A percentile compares a stretch with the other conserved stretches of the same genome.
These are phyloP conservation scores for Epizoanthus stellaris DNA, from an alignment of 92 coral and sea anemone genomes.

Conservation along the genomic window DNA sequence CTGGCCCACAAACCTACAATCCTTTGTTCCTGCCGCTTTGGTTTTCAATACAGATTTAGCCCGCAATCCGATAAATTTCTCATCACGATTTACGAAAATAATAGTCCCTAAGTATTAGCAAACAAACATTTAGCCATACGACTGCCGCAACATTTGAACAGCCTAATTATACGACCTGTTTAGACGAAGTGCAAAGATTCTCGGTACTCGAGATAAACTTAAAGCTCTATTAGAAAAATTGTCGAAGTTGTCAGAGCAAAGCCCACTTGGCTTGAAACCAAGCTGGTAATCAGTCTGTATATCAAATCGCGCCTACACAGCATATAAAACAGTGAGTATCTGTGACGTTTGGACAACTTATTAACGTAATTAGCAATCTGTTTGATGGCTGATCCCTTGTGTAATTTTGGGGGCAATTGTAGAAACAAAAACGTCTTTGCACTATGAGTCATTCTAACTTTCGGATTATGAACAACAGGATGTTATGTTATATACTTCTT, in stretches of 20 bases:
- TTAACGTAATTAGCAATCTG: background rate
- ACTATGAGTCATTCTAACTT: too few relatives aligned
- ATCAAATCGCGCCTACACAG: background rate
- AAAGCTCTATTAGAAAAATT: background rate
- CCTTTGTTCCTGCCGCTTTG: constrained; percentile 39
- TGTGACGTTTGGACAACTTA: background rate
- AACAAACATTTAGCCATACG: constrained; percentile 16
- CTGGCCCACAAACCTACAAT: constrained; percentile 3
- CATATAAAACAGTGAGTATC: background rate
- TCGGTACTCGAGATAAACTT: background rate
- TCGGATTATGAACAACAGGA: too few relatives aligned
- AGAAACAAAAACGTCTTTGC: too few relatives aligned
- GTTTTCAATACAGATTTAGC: constrained; percentile 17
- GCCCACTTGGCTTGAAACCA: constrained; percentile 26
- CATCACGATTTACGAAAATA: constrained; percentile 20
- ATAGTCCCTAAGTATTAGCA: constrained; percentile 13
- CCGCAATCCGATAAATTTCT: constrained; percentile 15
- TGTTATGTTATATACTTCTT: too few relatives aligned
- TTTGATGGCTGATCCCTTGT: background rate
- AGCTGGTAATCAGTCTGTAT: constrained; percentile 7
- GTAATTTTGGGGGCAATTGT: too few relatives aligned
- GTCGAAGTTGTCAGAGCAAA: background rate
- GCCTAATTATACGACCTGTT: background rate
- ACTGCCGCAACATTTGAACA: constrained; percentile 15
- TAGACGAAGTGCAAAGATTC: background rate